Base-by-base conservation (phyloP, 92 coral and sea anemone genomes). In the Epizoanthus rinbou region DNA sequence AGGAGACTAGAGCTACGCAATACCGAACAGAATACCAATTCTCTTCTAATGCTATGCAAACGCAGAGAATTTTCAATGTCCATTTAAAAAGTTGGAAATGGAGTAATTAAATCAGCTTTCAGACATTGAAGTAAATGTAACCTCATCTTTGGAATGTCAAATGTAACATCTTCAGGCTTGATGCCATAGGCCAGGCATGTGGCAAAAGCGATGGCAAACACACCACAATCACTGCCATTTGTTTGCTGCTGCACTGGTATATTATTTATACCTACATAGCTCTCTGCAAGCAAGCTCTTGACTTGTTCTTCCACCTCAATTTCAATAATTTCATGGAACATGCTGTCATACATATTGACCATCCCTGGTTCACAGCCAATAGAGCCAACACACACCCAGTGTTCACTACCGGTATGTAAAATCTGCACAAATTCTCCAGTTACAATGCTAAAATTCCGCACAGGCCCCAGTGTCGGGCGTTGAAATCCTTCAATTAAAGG, bases 151-250 rank as follows among this genome's bases (percentile, higher is more conserved):
- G 82, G 70, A 9, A 88, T 80, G 66, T 88, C 79, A 80, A 88
- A 88, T 56, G 64, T 62, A 22, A 45, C 37, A 74, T 81, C 68
- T 53, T 24, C 39, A 2, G 90, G 90, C 43, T 74, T 57, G 15
- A 80, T 39, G 62, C 88, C 65, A 75, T 80, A 76, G 57, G 67
- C 89, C 10, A 90, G 76, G 56, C 91, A 79, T 28, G 94, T 80
- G 14, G 94, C 86, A 84, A 87, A 90, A 17, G 91, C 93, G 62
- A 87, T 70, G 14, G 93, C 89, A 79, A 90, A 90, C 64, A 90
- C 84, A 37, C 91, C 91, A 68, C 91, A 90, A 74, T 90, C 93
- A 80, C 89, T 83, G 19, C 87, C 93, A 89, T 89, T 89, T 50
- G 6, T 41, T 71, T 86, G 88, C 74, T 90, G 90, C 63, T 82